Evolutionary conservation across 2,113 vertebrate genomes (phyloP), one percentile per base, ranked within the genome.

Genomic region (Emberiza fucata): DNA sequence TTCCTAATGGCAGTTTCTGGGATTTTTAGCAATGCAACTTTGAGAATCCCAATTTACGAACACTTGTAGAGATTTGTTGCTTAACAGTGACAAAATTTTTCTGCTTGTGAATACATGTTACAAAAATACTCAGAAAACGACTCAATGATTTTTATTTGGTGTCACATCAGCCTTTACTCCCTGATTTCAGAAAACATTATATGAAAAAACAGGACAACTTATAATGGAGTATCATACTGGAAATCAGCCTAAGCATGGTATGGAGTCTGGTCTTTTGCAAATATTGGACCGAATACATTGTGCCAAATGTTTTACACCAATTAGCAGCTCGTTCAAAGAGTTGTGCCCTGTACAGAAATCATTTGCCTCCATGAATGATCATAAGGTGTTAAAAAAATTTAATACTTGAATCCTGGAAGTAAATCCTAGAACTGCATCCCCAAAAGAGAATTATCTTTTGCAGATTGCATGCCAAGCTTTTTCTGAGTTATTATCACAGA

Each of bases 401-500:
- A 78, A 44, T 87, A 37, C 59, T 76, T 79, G 81, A 89, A 50
- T 87, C 77, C 47, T 96, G 77, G 66, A 92, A 90, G 24, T 23
- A 59, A 92, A 85, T 82, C 86, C 57, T 87, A 40, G 70, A 95
- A 69, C 44, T 70, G 12, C 25, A 82, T 57, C 16, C 53, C 70
- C 66, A 73, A 31, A 77, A 90, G 75, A 86, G 66, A 85, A 80
- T 88, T 79, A 77, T 94, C 78, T 87, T 89, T 71, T 91, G 44
- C 93, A 91, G 78, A 94, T 72, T 89, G 65, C 4, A 4, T 94
- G 90, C 86, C 86, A 92, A 86, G 81, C 53, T 81, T 91, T 95
- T 90, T 93, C 73, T 92, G 70, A 92, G 77, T 91, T 95, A 92
- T 90, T 95, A 72, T 85, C 93, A 95, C 91, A 96, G 95, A 96